Evolutionary conservation across 2,888 invertebrate genomes (phyloP).

Genomic region (Coleophora deauratella): DNA sequence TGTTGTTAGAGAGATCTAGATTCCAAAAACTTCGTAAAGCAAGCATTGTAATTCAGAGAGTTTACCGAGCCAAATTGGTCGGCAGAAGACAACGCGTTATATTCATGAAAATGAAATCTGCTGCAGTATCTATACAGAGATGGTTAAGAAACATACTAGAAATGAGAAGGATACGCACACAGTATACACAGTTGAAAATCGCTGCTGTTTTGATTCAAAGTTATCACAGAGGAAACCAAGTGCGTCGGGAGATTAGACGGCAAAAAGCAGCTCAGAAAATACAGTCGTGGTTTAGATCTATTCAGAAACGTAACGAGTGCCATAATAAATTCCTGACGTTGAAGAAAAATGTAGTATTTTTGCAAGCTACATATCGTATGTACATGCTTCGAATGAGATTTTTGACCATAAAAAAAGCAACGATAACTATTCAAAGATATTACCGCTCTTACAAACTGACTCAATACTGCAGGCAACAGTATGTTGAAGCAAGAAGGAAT

Average conservation of each 20-base stretch:
- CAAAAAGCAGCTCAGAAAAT: conserved; percentile 40
- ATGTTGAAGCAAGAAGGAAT: conserved; percentile 30
- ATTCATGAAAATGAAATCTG: conserved; percentile 32
- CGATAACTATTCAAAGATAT: conserved; percentile 45
- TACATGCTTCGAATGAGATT: conserved; percentile 32
- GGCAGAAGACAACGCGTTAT: conserved; percentile 32
- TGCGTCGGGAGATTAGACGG: conserved; percentile 19
- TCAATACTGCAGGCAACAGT: conserved; percentile 25
- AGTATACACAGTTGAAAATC: conserved; percentile 41
- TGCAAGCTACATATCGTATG: conserved; percentile 55
- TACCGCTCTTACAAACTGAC: conserved; percentile 44
- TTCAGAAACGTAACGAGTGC: conserved; percentile 31
- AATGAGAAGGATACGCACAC: conserved; percentile 35
- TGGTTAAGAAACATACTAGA: conserved; percentile 53
- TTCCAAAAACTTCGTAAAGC: conserved; percentile 40
- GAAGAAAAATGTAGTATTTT: conserved; percentile 30
- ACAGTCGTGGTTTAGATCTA: conserved; percentile 49
- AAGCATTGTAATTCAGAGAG: conserved; percentile 47
- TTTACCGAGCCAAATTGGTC: conserved; percentile 41
- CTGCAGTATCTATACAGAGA: conserved; percentile 52
- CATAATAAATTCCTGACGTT: conserved; percentile 33
- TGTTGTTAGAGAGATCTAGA: conserved; percentile 34
- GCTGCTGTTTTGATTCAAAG: conserved; percentile 48
- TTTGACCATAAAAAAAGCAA: conserved; percentile 25
- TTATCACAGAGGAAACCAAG: conserved; percentile 45